A percentile compares a stretch with the other conserved stretches of the same genome.
Evolutionary conservation across 1,140 invertebrate genomes (phyloP).

Genomic region (Diabrotica virgifera): DNA sequence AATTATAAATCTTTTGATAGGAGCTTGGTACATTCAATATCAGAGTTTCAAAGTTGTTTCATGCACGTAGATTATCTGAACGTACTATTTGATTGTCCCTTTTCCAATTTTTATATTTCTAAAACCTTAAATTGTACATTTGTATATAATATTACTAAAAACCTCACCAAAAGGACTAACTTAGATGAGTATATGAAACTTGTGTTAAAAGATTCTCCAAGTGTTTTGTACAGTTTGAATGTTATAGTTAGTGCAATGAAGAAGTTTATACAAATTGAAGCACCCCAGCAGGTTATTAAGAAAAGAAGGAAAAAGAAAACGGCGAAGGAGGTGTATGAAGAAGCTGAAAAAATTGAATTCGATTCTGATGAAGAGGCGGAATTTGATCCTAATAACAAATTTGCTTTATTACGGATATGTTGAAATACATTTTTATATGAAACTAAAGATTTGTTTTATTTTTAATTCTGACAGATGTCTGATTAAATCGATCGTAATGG

Average conservation of each 20-base stretch:
- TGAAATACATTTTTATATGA: not conserved
- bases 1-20: slow-evolving; percentile 61
- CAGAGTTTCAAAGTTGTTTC: slow-evolving; percentile 69
- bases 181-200: slow-evolving; percentile 28
- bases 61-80: slow-evolving; percentile 63
- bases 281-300: not conserved
- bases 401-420: slow-evolving; percentile 6
- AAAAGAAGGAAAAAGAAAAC: slow-evolving; percentile 15
- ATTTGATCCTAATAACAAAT: slow-evolving; percentile 20
- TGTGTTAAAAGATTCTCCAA: slow-evolving; percentile 28
- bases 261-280: not conserved
- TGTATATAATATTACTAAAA: slow-evolving; percentile 62
- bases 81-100: slow-evolving; percentile 57
- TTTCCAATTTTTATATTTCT: slow-evolving; percentile 52
- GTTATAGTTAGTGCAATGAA: slow-evolving; percentile 19
- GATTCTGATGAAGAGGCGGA: slow-evolving; percentile 4
- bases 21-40: slow-evolving; percentile 62
- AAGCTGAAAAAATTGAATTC: not conserved
- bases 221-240: slow-evolving; percentile 23
- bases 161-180: slow-evolving; percentile 37
- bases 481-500: no score
- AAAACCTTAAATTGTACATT: slow-evolving; percentile 69
- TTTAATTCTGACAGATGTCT: no score
- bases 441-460: no score
- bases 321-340: not conserved